Percentiles rank a stretch among this genome's conserved stretches.
Conservation (phyloP, 2,888 invertebrate genomes). For the Adela reaumurella region DNA sequence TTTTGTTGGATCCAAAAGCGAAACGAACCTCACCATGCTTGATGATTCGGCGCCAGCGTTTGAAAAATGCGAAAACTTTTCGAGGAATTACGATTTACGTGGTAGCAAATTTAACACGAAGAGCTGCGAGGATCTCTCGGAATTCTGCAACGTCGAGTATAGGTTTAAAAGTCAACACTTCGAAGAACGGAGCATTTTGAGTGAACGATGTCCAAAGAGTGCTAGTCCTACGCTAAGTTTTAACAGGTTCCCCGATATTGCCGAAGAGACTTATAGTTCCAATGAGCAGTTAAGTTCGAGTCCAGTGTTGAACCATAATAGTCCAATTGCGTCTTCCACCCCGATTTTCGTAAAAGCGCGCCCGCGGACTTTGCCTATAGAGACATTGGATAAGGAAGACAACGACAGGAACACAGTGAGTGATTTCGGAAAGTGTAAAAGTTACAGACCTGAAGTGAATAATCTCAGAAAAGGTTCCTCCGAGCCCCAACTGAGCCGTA, state of each 20-base stretch:
- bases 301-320: too few species aligned
- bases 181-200: conserved; percentile 37
- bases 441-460: conserved; percentile 25
- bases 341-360: neutral
- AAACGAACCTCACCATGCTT: conserved; percentile 40
- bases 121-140: conserved; percentile 42
- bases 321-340: neutral
- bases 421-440: conserved; percentile 35
- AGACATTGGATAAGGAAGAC: neutral
- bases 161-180: conserved; percentile 37
- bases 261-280: neutral
- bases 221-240: neutral
- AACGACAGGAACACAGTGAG: conserved; percentile 16
- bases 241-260: neutral
- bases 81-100: neutral
- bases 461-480: conserved; percentile 36
- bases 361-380: neutral
- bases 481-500: conserved; percentile 37
- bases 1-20: conserved; percentile 35
- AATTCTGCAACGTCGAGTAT: conserved; percentile 34
- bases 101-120: conserved; percentile 30
- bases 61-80: neutral
- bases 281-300: neutral
- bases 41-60: conserved; percentile 14
- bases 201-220: neutral